These are phyloP conservation scores for Dipodomys spectabilis DNA, from an alignment of 2,113 vertebrate genomes.

Conservation along the genomic window DNA sequence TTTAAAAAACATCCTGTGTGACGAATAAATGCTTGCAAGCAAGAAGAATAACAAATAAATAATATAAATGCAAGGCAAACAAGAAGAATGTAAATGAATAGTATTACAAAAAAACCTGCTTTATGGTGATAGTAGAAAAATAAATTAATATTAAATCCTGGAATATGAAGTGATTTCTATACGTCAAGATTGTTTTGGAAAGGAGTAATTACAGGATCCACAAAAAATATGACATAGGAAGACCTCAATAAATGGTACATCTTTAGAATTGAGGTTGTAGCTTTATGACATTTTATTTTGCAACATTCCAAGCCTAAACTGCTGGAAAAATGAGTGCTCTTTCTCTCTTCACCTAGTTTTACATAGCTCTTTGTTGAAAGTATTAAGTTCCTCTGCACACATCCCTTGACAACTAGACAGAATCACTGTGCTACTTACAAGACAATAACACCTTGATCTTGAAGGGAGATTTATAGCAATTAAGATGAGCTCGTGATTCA, in stretches of 20 bases:
- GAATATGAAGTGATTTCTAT: not conserved
- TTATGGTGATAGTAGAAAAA: not conserved
- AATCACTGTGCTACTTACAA: not conserved
- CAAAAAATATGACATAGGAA: not conserved
- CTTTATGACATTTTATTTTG: not conserved
- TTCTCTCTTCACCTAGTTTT: not conserved
- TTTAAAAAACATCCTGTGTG: too few relatives aligned
- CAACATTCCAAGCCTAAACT: conserved; percentile 8
- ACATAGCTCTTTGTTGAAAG: not conserved
- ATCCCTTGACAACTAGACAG: not conserved
- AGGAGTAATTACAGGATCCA: too few relatives aligned
- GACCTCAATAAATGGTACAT: not conserved
- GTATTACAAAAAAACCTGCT: not conserved
- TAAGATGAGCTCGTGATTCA: not conserved
- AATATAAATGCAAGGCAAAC: not conserved
- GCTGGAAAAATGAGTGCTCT: not conserved
- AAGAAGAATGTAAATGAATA: not conserved
- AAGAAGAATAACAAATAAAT: too few relatives aligned
- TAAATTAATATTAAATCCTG: not conserved
- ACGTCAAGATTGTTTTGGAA: not conserved
- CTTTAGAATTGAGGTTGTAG: not conserved
- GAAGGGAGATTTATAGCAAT: not conserved
- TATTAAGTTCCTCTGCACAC: not conserved
- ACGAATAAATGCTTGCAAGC: too few relatives aligned
- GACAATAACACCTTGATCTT: not conserved